A percentile compares a stretch with the other conserved stretches of the same genome.
Evolutionary conservation across 64 coral and sea anemone species (phyloP).

Genomic region (Platygyra sinensis): DNA sequence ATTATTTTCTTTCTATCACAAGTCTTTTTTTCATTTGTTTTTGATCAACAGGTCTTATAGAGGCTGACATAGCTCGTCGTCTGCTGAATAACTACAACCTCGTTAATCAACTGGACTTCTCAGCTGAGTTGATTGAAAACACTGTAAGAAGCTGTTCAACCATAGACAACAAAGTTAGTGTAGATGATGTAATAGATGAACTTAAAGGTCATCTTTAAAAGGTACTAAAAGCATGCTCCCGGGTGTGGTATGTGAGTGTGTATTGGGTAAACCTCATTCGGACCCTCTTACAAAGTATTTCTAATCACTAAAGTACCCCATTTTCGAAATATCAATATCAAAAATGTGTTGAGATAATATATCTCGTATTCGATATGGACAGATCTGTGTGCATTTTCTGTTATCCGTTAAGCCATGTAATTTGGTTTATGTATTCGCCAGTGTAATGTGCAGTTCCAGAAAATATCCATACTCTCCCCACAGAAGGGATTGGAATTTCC

Average conservation of each 20-base stretch:
- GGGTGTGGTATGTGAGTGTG: background rate
- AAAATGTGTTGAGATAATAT: too few relatives aligned
- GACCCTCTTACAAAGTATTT: too few relatives aligned
- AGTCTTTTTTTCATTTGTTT: background rate
- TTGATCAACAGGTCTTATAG: constrained; percentile 63
- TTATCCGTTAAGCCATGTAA: too few relatives aligned
- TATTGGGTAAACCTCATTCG: too few relatives aligned
- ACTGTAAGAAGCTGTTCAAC: constrained; percentile 54
- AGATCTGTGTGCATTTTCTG: too few relatives aligned
- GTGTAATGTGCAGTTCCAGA: too few relatives aligned
- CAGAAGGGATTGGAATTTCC: too few relatives aligned
- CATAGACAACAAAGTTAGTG: constrained; percentile 66
- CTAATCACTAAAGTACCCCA: too few relatives aligned
- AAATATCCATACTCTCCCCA: too few relatives aligned
- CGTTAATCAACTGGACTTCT: constrained; percentile 69
- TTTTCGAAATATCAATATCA: too few relatives aligned
- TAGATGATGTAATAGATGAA: constrained; percentile 77
- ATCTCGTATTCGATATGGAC: too few relatives aligned
- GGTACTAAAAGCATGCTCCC: background rate
- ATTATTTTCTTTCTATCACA: background rate
- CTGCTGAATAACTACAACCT: constrained; percentile 91
- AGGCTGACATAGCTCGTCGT: constrained; percentile 50
- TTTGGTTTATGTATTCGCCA: too few relatives aligned
- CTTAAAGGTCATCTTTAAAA: constrained; percentile 68
- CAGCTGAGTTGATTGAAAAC: constrained; percentile 68